These are phyloP conservation scores for Chloropsis cyanopogon DNA, from an alignment of 2,113 vertebrate genomes.

Conservation along the genomic window DNA sequence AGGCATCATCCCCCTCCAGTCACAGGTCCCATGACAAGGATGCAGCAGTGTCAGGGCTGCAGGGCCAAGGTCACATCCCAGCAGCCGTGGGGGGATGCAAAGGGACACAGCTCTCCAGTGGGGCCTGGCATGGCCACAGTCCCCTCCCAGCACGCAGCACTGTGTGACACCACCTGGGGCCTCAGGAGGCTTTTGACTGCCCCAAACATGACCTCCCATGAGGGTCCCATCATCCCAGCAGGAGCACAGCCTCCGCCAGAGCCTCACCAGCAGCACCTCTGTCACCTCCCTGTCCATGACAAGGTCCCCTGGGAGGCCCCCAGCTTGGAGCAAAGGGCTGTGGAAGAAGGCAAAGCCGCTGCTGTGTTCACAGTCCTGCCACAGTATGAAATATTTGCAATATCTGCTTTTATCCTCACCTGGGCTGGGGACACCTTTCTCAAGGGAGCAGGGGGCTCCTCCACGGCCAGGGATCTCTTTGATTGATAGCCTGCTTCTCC, in stretches of 20 bases:
- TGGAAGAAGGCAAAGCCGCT: neutral
- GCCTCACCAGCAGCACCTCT: neutral
- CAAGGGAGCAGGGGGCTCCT: neutral
- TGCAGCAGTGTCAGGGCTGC: neutral
- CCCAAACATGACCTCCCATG: neutral
- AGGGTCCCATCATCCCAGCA: neutral
- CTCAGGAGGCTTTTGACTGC: neutral
- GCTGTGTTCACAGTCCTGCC: accelerated
- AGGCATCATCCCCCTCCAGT: neutral
- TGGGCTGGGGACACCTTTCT: neutral
- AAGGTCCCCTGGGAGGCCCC: neutral
- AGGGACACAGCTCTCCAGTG: accelerated
- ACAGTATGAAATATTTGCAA: neutral
- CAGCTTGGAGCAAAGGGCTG: neutral
- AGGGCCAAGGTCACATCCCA: neutral
- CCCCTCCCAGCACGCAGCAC: neutral
- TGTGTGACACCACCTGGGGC: neutral
- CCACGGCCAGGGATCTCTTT: accelerated
- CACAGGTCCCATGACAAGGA: neutral
- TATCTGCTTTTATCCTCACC: neutral
- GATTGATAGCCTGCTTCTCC: neutral
- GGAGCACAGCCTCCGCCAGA: neutral
- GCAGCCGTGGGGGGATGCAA: neutral
- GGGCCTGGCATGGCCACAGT: neutral
- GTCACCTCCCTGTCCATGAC: neutral